Evolutionary conservation across 2,113 vertebrate species (phyloP), one percentile per base, ranked within the genome.

Genomic region (Pitta sordida): DNA sequence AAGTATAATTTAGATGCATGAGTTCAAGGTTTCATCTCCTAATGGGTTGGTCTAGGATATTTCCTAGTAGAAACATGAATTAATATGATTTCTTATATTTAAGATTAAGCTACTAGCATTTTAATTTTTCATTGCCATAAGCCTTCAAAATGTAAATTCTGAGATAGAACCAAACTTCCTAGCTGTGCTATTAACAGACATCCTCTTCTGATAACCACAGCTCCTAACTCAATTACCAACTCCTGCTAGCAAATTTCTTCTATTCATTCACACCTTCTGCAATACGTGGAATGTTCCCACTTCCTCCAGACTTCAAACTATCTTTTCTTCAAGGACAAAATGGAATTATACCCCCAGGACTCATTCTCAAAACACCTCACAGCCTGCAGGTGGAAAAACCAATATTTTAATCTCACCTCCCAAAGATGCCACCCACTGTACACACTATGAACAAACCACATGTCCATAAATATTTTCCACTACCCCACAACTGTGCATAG

Each of bases 221-320:
- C 8, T 87, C 84, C 67, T 76, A 76, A 83, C 65, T 83, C 86
- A 89, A 83, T 88, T 88, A 90, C 58, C 36, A 94, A n/a, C 55
- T 63, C 46, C 60, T 90, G 68, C 63, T 91, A 83, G 87, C 48
- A 88, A 94, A 86, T 80, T 52, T 91, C 87, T 90, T 90, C 82
- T 93, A 85, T 87, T 95, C 91, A 90, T 83, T 96, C 85, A 88
- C 91, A 95, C 79, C 41, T 95, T 77, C 90, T 86, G 75, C 49
- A 69, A 81, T 68, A 87, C 41, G 71, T 56, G 73, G 65, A 87
- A 89, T 4, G 13, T 34, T 89, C 58, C 49, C 37, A 79, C 74
- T 73, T 89, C 70, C 84, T 92, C 74, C 59, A 94, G 69, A 69
- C 49, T 73, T 89, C 48, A 96, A 93, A 53, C 7, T 30, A 73